Evolutionary conservation across 2,113 vertebrate species (phyloP).

Genomic region (Dicentrarchus labrax): DNA sequence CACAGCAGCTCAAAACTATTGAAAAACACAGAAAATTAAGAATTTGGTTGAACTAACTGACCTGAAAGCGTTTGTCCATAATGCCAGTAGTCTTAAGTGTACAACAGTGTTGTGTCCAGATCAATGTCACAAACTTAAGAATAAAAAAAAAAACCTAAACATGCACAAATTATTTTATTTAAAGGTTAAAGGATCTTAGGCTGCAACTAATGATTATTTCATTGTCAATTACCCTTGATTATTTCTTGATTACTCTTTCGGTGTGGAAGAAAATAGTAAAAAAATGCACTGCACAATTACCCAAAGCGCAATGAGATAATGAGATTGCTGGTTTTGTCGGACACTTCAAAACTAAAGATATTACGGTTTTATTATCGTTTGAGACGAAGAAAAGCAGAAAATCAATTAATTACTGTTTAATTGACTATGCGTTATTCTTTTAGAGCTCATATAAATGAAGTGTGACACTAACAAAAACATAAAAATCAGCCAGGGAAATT

Average conservation of each 20-base stretch:
- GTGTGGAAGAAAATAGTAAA: background rate
- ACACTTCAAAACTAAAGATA: background rate
- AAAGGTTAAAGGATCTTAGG: background rate
- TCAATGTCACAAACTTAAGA: background rate
- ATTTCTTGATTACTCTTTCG: too few species aligned
- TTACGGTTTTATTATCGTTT: background rate
- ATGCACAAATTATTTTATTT: too few species aligned
- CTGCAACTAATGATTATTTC: background rate
- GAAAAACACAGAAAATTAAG: background rate
- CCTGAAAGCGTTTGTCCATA: background rate
- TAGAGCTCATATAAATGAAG: too few species aligned
- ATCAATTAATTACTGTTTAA: background rate
- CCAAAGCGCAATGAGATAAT: background rate
- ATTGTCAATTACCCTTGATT: too few species aligned
- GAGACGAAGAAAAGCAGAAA: background rate
- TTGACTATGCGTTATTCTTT: too few species aligned
- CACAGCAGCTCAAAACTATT: background rate
- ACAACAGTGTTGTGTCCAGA: too few species aligned
- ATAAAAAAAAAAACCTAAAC: background rate
- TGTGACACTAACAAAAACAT: too few species aligned
- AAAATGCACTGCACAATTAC: background rate
- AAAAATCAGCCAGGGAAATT: too few species aligned
- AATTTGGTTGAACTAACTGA: background rate
- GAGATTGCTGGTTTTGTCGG: background rate
- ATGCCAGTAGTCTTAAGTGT: background rate